phyloP scores from a whole-genome alignment of 2,888 invertebrate species.

The Eretmocerus hayati region DNA sequence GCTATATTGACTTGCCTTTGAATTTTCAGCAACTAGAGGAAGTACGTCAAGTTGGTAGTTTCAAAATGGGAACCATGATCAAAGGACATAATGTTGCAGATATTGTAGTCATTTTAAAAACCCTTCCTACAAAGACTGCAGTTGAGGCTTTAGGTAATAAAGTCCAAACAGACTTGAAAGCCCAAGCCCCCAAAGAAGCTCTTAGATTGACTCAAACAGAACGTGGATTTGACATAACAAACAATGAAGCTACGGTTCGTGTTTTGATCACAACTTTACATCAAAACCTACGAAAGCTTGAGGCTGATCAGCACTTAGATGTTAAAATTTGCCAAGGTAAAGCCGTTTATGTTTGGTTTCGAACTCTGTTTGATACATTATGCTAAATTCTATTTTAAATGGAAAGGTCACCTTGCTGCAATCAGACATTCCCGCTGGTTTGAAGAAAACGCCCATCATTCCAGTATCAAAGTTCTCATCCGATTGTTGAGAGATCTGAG shows the following conservation, averaged over 20 bases:
- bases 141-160: constrained; percentile 87
- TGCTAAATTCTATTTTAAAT: neutral
- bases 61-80: constrained; percentile 97
- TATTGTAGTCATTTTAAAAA: constrained; percentile 93
- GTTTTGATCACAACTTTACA: constrained; percentile 91
- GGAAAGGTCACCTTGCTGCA: constrained; percentile 84
- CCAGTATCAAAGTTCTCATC: constrained; percentile 91
- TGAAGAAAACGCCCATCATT: constrained; percentile 95
- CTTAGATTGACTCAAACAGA: constrained; percentile 55
- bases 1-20: constrained; percentile 1
- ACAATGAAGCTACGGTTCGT: constrained; percentile 76
- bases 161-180: constrained; percentile 78
- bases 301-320: constrained; percentile 73
- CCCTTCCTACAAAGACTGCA: constrained; percentile 91
- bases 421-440: constrained; percentile 97
- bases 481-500: constrained; percentile 89
- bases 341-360: too few relatives aligned
- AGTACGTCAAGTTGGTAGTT: constrained; percentile 93
- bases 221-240: constrained; percentile 83
- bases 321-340: constrained; percentile 49
- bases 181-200: constrained; percentile 58
- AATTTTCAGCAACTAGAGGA: constrained; percentile 75
- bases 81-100: constrained; percentile 93
- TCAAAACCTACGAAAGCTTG: constrained; percentile 86
- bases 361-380: neutral